Evolutionary conservation across 2,888 invertebrate genomes (phyloP).

Genomic region (Metallyticus violacea): DNA sequence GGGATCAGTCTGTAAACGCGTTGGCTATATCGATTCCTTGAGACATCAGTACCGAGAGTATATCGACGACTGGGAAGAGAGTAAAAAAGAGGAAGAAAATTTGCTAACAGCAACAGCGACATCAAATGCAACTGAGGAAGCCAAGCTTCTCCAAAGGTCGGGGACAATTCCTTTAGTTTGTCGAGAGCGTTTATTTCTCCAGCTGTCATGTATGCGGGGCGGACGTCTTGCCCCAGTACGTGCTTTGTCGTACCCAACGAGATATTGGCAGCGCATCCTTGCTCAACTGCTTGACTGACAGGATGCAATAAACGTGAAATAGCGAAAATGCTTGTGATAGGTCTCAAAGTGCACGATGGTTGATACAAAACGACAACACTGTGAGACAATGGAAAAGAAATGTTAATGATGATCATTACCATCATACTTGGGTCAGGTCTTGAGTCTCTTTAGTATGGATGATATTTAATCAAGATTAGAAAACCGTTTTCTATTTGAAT

Average conservation of each 20-base stretch:
- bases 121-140: not conserved
- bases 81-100: not conserved
- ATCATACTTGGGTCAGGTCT: too few species aligned
- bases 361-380: too few species aligned
- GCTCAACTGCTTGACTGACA: not conserved
- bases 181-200: not conserved
- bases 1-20: not conserved
- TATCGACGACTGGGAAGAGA: not conserved
- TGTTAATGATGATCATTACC: too few species aligned
- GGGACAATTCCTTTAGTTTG: not conserved
- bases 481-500: too few species aligned
- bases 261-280: not conserved
- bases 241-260: not conserved
- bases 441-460: too few species aligned
- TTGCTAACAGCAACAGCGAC: not conserved
- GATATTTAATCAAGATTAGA: too few species aligned
- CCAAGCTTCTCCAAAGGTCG: not conserved
- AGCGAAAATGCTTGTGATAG: not conserved
- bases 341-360: not conserved
- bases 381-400: too few species aligned
- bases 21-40: not conserved
- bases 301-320: not conserved
- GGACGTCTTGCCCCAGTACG: not conserved
- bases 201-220: not conserved
- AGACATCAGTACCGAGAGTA: not conserved